Base-by-base conservation (phyloP, 2,888 invertebrate species). In the Epirrhoe tristata region DNA sequence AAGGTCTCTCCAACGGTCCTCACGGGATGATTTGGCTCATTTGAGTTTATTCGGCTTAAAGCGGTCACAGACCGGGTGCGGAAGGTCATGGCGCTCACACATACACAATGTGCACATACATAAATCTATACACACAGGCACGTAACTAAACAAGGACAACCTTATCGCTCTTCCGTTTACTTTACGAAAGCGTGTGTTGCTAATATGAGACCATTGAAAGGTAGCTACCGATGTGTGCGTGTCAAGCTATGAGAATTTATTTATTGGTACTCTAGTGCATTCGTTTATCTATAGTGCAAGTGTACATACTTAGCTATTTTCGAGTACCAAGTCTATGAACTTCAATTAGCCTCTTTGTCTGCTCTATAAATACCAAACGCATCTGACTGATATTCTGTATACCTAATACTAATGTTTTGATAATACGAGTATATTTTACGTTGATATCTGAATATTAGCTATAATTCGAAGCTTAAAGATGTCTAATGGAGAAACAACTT, bases 71-170 rank as follows among this genome's bases (percentile, higher is more conserved):
- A 85, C 84, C 86, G 82, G 74, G 81, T 79, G 76, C 74, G 80
- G 84, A 89, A 90, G 89, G 89, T 89, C 88, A 90, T 86, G 83
- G 82, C 79, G 73, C 77, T 69, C 63, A 77, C 74, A 74, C 77
- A 79, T 71, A 77, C 72, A 74, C 67, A 73, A 72, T 74, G 73
- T 74, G 75, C 70, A 74, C 73, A 77, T 68, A 79, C 74, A 77
- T 74, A 72, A 74, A 78, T 75, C 66, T 75, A 77, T 71, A 80
- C 73, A 77, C 63, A 60, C 16, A 73, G 64, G 74, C 73, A 75
- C 74, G 74, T 79, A 80, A 75, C 77, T 78, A 76, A 79, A 83
- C 85, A 83, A 86, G 81, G 79, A 81, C 83, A 76, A 69, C 74
- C 73, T 83, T 84, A 83, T 82, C 81, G 79, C 72, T 79, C 81